Conservation (phyloP, 2,888 invertebrate genomes). For the Ptychoptera contaminata region DNA sequence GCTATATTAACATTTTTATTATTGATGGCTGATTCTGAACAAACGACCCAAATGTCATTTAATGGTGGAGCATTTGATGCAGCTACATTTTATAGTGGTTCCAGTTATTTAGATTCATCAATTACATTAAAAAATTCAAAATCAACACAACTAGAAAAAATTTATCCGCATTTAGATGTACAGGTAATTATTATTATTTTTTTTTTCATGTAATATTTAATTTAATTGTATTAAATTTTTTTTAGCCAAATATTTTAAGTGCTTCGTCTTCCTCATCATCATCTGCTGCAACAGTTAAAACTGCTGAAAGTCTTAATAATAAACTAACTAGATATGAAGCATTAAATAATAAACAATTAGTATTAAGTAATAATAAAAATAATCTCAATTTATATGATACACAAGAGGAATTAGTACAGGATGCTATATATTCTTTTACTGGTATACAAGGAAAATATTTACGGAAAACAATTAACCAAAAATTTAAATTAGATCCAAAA, state of each 20-base stretch:
- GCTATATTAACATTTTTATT: constrained; percentile 38
- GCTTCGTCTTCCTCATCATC: neutral
- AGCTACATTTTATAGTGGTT: neutral
- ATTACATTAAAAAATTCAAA: too few species aligned
- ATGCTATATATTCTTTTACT: constrained; percentile 72
- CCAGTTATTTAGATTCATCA: too few species aligned
- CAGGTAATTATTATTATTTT: too few species aligned
- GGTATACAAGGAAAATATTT: constrained; percentile 71
- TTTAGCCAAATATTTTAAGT: neutral
- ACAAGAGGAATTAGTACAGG: constrained; percentile 43
- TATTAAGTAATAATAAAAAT: neutral
- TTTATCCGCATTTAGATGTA: too few species aligned
- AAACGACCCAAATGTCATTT: neutral
- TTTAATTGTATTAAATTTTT: too few species aligned
- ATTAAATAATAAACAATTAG: neutral
- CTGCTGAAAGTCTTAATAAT: neutral
- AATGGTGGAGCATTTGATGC: neutral
- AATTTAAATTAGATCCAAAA: constrained; percentile 43
- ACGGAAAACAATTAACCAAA: constrained; percentile 43
- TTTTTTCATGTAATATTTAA: too few species aligned
- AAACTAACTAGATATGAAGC: constrained; percentile 1
- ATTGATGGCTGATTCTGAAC: constrained; percentile 18
- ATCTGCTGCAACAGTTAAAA: neutral
- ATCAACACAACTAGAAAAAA: too few species aligned
- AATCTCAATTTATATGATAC: constrained; percentile 1